Evolutionary conservation across 2,113 vertebrate species (phyloP).

Genomic region (Psittacus erithacus): DNA sequence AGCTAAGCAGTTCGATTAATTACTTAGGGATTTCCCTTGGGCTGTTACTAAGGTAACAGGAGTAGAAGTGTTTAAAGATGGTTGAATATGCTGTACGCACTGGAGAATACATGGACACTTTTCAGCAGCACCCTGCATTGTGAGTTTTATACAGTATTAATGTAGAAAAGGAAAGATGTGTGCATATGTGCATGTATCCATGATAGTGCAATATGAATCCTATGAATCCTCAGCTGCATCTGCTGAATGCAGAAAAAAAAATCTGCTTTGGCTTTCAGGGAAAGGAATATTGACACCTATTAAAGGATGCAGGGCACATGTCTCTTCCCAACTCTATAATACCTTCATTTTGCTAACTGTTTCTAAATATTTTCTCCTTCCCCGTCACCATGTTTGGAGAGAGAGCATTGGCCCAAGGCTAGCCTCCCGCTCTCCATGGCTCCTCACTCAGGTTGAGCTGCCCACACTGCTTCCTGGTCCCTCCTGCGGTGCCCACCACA

Average conservation of each 20-base stretch:
- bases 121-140: not conserved
- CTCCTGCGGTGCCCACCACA: rapidly evolving
- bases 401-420: not conserved
- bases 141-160: not conserved
- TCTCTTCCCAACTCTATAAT: not conserved
- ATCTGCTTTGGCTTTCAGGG: not conserved
- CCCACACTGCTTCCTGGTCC: not conserved
- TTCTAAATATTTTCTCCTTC: not conserved
- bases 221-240: not conserved
- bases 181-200: not conserved
- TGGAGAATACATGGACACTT: not conserved
- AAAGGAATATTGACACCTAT: not conserved
- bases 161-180: not conserved
- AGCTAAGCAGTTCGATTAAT: conserved; percentile 45
- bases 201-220: not conserved
- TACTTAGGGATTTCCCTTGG: conserved; percentile 38
- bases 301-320: not conserved
- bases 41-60: conserved; percentile 50
- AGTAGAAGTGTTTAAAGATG: conserved; percentile 4
- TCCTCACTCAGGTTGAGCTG: not conserved
- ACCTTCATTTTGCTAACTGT: not conserved
- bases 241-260: not conserved
- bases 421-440: not conserved
- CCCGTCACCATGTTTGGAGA: not conserved
- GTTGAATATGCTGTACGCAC: not conserved